Conservation (phyloP, 2,888 invertebrate species). For the Leptopilina syphax region DNA sequence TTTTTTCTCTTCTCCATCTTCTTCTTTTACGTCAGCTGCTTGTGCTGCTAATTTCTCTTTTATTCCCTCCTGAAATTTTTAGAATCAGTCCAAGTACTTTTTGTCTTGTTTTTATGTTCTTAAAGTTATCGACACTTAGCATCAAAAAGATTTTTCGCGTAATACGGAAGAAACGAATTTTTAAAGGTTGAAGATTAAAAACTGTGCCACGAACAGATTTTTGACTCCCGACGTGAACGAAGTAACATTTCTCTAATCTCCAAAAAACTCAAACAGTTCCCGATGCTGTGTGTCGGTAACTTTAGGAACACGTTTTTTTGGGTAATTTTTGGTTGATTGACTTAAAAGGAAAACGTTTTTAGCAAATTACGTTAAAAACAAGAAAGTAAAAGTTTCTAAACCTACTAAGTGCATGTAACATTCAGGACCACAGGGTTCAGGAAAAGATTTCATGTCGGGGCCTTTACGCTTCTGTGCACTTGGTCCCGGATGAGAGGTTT, state of each 20-base stretch:
- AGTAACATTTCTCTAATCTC: no score
- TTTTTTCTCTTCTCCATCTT: conserved; percentile 76
- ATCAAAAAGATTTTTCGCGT: no score
- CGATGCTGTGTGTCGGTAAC: no score
- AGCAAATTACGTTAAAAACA: no score
- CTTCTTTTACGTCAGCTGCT: conserved; percentile 80
- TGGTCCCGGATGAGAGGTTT: conserved; percentile 94
- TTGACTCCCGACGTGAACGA: no score
- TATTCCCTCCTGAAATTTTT: conserved; percentile 84
- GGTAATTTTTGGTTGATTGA: background rate
- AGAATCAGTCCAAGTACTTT: background rate
- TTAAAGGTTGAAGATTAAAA: no score
- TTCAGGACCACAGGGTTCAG: conserved; percentile 90
- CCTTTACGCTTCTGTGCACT: conserved; percentile 92
- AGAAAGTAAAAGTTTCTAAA: conserved; percentile 77
- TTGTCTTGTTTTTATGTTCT: no score
- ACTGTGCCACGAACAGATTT: no score
- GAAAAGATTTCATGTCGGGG: conserved; percentile 90
- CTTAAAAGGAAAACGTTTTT: no score
- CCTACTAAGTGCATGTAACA: conserved; percentile 93
- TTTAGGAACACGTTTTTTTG: conserved; percentile 45
- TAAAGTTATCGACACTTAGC: no score
- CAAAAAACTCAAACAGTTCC: no score
- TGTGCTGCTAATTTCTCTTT: conserved; percentile 87
- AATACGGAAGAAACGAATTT: no score